phyloP scores from a whole-genome alignment of 2,888 invertebrate genomes.

The Dendrolimus pini region DNA sequence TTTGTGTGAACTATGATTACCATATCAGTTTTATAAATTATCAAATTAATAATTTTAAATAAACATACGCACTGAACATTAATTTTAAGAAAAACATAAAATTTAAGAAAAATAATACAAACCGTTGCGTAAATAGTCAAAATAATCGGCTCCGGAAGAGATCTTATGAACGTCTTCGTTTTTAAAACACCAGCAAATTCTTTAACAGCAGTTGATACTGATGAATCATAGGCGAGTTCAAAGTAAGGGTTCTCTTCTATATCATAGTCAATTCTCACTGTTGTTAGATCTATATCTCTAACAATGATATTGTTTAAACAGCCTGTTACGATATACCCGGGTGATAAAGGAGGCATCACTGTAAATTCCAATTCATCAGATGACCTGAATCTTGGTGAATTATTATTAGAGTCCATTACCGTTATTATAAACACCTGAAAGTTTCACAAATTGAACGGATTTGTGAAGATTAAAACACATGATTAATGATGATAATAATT shows the following conservation, averaged over 20 bases:
- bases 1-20: too few relatives aligned
- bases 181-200: conserved; percentile 46
- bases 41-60: too few relatives aligned
- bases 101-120: conserved; percentile 18
- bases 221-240: conserved; percentile 41
- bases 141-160: conserved; percentile 40
- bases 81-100: conserved; percentile 1
- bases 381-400: conserved; percentile 53
- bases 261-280: conserved; percentile 44
- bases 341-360: conserved; percentile 66
- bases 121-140: conserved; percentile 58
- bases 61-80: too few relatives aligned
- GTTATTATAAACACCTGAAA: conserved; percentile 52
- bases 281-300: conserved; percentile 73
- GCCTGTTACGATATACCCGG: conserved; percentile 53
- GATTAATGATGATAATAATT: too few relatives aligned
- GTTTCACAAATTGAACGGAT: conserved; percentile 2
- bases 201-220: conserved; percentile 32
- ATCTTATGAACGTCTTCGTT: conserved; percentile 48
- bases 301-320: conserved; percentile 56
- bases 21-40: too few relatives aligned
- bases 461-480: too few relatives aligned
- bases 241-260: conserved; percentile 53
- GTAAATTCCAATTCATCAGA: conserved; percentile 38
- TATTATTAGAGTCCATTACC: conserved; percentile 70